Percentiles rank a stretch among this genome's conserved stretches.
These are phyloP conservation scores for Daubentonia madagascariensis DNA, from an alignment of 2,113 vertebrate species.

Conservation along the genomic window DNA sequence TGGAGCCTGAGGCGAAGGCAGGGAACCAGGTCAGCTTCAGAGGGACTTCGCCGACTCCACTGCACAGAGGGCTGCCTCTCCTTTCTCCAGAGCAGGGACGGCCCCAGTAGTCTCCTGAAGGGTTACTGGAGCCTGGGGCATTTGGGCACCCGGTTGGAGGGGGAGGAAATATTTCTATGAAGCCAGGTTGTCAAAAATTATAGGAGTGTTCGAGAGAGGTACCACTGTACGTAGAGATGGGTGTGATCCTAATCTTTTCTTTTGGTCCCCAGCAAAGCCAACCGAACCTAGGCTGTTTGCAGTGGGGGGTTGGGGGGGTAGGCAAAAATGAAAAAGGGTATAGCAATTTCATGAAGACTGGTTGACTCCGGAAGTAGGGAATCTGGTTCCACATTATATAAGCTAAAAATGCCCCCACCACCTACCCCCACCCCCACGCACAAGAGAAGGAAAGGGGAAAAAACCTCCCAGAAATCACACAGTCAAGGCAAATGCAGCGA, in stretches of 20 bases:
- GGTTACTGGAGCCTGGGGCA: neutral
- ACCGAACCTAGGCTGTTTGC: neutral
- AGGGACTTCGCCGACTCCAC: neutral
- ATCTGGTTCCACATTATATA: neutral
- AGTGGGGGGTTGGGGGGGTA: neutral
- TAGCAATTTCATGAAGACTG: neutral
- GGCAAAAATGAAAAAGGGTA: neutral
- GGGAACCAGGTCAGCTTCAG: neutral
- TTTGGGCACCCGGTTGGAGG: neutral
- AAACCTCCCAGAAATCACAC: conserved; percentile 80
- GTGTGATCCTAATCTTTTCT: neutral
- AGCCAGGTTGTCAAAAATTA: neutral
- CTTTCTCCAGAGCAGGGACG: neutral
- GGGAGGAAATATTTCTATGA: neutral
- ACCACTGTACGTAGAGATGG: neutral
- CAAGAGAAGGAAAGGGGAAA: conserved; percentile 71
- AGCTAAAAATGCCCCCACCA: conserved; percentile 76
- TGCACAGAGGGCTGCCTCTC: no score
- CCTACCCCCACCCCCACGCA: conserved; percentile 66
- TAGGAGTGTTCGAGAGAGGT: neutral
- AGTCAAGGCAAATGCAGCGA: conserved; percentile 84
- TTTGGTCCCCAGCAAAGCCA: conserved; percentile 8
- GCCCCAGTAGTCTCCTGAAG: neutral
- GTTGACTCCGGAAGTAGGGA: conserved; percentile 17
- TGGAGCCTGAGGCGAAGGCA: neutral